Evolutionary conservation across 2,113 vertebrate species (phyloP).

Genomic region (Neolamprologus longior): DNA sequence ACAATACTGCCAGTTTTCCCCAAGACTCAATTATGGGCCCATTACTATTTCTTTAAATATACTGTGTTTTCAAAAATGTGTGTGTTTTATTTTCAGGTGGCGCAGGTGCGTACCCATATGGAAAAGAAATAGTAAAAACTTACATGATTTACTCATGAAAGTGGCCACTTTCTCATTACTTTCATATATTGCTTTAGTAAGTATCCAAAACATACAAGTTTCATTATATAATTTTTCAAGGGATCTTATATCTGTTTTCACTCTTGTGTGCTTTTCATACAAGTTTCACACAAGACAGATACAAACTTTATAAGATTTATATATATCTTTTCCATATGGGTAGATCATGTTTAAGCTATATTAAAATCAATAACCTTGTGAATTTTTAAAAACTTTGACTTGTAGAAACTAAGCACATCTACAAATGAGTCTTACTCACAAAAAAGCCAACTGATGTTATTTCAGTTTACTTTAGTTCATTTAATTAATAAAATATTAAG

Average conservation of each 20-base stretch:
- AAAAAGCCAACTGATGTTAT: not conserved
- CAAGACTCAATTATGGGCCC: rapidly evolving
- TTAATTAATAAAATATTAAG: not conserved
- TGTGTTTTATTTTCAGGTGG: rapidly evolving
- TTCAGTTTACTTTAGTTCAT: not conserved
- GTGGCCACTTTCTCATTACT: too few species aligned
- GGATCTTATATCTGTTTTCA: too few species aligned
- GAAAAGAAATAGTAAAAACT: too few species aligned
- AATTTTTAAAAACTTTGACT: not conserved
- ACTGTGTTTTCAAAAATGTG: not conserved
- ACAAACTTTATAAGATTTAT: too few species aligned
- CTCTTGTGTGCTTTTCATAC: too few species aligned
- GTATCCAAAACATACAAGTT: too few species aligned
- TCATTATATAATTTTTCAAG: too few species aligned
- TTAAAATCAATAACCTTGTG: not conserved
- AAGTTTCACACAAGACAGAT: too few species aligned
- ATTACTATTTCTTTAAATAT: not conserved
- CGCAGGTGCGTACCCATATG: not conserved
- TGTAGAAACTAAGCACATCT: not conserved
- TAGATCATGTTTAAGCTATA: not conserved
- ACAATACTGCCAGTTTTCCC: not conserved
- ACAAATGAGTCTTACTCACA: not conserved
- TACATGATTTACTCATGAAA: too few species aligned
- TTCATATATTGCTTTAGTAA: too few species aligned
- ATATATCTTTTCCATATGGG: too few species aligned